Conservation (phyloP, 2,113 vertebrate genomes). For the Odocoileus virginianus region DNA sequence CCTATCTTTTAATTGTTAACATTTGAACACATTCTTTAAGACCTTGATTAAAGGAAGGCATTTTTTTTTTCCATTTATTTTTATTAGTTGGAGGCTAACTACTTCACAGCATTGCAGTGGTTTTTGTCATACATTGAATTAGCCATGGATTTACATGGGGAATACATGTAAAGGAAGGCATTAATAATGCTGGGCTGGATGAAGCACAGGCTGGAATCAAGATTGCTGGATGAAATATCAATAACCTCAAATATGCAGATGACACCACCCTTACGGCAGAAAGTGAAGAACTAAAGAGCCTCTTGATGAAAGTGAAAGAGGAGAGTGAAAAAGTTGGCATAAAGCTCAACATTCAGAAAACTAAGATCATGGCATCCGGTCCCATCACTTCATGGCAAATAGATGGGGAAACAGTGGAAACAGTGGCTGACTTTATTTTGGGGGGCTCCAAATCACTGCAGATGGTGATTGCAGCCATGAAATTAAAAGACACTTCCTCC, state of each 20-base stretch:
- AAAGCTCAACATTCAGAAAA: background rate
- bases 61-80: no score
- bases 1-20: background rate
- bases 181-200: background rate
- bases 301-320: background rate
- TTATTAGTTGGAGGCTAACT: no score
- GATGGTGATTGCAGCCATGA: background rate
- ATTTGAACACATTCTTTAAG: background rate
- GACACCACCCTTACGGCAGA: background rate
- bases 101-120: no score
- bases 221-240: background rate
- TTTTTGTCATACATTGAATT: no score
- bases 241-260: background rate
- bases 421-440: background rate
- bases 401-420: background rate
- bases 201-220: background rate
- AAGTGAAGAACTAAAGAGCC: background rate
- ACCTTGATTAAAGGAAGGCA: background rate
- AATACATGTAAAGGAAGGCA: background rate
- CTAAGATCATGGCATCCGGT: accelerated
- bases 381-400: background rate
- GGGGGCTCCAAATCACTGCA: background rate
- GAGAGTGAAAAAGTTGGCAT: background rate
- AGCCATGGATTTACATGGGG: no score
- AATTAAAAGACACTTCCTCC: background rate